phyloP scores from a whole-genome alignment of 2,888 invertebrate species.

The Rhogogaster chlorosoma region DNA sequence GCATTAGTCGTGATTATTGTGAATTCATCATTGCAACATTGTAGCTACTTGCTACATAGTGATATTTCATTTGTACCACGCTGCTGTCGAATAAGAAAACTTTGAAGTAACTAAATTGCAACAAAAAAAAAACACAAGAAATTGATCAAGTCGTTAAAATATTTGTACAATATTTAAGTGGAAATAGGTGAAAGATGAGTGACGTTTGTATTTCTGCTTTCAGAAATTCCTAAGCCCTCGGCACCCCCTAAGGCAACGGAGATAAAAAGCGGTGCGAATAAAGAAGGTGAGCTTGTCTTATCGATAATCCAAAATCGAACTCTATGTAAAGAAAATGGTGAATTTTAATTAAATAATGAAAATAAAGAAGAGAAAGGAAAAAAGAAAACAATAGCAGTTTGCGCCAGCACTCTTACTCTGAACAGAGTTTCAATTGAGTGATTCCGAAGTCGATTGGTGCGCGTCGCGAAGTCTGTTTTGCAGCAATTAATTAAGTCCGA shows the following conservation, averaged over 20 bases:
- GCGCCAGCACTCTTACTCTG: background rate
- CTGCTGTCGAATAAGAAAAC: background rate
- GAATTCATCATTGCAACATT: background rate
- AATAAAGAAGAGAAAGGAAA: background rate
- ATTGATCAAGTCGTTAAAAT: background rate
- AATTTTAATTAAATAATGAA: background rate
- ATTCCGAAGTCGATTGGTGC: conserved; percentile 21
- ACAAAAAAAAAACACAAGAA: background rate
- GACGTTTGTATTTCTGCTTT: conserved; percentile 67
- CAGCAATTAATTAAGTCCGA: conserved; percentile 29
- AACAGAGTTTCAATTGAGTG: conserved; percentile 16
- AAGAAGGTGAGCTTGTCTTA: conserved; percentile 84
- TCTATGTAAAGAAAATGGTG: background rate
- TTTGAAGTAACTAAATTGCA: background rate
- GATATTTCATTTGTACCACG: background rate
- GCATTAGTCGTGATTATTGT: too few species aligned
- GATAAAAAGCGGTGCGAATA: conserved; percentile 87
- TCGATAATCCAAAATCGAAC: background rate
- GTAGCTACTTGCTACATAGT: background rate
- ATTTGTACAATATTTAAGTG: background rate
- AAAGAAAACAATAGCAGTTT: background rate
- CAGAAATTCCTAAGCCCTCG: conserved; percentile 94
- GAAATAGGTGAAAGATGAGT: background rate
- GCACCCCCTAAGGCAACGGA: conserved; percentile 90
- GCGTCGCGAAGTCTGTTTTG: background rate